Conservation (phyloP, 2,888 invertebrate species). For the Dromius quadrimaculatus region DNA sequence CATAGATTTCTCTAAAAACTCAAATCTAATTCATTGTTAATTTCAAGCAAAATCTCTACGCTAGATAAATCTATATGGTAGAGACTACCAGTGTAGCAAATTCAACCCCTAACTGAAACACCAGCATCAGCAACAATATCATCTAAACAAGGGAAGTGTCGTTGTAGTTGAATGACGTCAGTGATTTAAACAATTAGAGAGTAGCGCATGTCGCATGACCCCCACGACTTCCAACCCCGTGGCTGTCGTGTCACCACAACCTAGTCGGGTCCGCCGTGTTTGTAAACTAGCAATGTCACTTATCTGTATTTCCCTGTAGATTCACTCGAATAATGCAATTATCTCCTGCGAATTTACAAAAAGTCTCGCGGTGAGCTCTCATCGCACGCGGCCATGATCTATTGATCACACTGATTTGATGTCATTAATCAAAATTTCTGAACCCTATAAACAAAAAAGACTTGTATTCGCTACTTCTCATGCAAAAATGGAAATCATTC, state of each 20-base stretch:
- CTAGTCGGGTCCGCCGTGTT: constrained; percentile 15
- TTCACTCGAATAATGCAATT: constrained; percentile 44
- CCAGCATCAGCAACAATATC: constrained; percentile 28
- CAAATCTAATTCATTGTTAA: no score
- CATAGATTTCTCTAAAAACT: no score
- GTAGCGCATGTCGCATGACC: constrained; percentile 47
- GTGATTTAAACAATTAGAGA: constrained; percentile 49
- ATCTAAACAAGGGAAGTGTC: constrained; percentile 14
- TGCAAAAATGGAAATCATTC: no score
- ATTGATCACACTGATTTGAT: background rate
- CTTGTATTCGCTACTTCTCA: no score
- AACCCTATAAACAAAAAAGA: no score
- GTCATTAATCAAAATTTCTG: no score
- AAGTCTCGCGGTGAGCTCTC: constrained; percentile 27
- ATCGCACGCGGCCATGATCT: constrained; percentile 10
- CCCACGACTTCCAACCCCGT: background rate
- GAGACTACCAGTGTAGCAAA: no score
- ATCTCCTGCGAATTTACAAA: constrained; percentile 40
- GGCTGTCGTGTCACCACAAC: constrained; percentile 14
- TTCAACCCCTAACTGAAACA: no score
- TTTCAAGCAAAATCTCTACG: no score
- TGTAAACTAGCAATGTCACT: constrained; percentile 51
- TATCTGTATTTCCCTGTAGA: constrained; percentile 45
- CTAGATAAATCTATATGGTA: no score
- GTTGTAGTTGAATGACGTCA: constrained; percentile 40